Evolutionary conservation across 2,888 invertebrate species (phyloP).

Genomic region (Ptychoptera contaminata): DNA sequence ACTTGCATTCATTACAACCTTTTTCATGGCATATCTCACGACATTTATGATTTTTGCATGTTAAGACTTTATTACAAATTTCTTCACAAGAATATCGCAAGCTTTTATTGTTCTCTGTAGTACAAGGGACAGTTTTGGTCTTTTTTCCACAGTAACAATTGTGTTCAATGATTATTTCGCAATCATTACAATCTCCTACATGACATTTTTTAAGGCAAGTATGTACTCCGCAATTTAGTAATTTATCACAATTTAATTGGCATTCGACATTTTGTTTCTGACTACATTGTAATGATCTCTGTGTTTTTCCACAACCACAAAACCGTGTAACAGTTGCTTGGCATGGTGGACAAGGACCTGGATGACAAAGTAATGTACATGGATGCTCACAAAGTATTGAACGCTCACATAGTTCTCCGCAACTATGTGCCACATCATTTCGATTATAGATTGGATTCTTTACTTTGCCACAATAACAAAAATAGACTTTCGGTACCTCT

Average conservation of each 20-base stretch:
- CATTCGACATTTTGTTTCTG: conserved; percentile 58
- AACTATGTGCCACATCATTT: conserved; percentile 73
- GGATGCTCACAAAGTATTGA: conserved; percentile 41
- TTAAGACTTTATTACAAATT: conserved; percentile 40
- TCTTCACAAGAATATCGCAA: conserved; percentile 43
- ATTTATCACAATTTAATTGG: conserved; percentile 52
- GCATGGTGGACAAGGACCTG: conserved; percentile 89
- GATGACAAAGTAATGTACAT: conserved; percentile 77
- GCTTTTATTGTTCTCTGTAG: conserved; percentile 33
- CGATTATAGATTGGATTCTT: conserved; percentile 61
- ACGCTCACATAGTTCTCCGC: conserved; percentile 69
- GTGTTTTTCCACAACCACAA: conserved; percentile 67
- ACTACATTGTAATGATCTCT: conserved; percentile 53
- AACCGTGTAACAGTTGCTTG: conserved; percentile 51
- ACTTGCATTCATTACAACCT: conserved; percentile 45
- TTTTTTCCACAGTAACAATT: conserved; percentile 56
- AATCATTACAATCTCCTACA: conserved; percentile 56
- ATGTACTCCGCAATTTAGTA: conserved; percentile 64
- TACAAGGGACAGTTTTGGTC: conserved; percentile 44
- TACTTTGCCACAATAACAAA: conserved; percentile 79
- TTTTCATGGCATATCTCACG: conserved; percentile 50
- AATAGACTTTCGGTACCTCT: conserved; percentile 62
- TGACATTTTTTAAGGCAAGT: conserved; percentile 62
- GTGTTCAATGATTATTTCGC: conserved; percentile 49
- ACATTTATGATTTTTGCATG: conserved; percentile 58